Conservation (phyloP, 2,797 vertebrate genomes). For the Staurois parvus region DNA sequence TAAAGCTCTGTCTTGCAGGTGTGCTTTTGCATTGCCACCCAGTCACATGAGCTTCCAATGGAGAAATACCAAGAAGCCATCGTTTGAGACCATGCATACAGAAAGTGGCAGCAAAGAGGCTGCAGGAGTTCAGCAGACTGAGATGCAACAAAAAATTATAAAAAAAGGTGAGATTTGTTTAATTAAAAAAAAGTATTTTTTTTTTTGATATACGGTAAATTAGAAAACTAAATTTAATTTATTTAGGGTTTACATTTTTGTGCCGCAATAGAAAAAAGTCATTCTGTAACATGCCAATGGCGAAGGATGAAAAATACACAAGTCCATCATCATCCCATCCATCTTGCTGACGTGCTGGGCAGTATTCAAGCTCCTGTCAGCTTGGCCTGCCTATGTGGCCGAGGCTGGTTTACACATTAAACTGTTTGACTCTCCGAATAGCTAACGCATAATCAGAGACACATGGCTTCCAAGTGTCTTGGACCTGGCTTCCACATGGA, state of each 20-base stretch:
- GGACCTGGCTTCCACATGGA: slow-evolving; percentile 29
- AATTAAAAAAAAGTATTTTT: too few relatives aligned
- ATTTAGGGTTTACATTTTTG: not conserved
- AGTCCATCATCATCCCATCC: not conserved
- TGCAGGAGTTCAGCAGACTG: too few relatives aligned
- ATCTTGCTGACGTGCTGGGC: not conserved
- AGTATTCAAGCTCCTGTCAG: not conserved
- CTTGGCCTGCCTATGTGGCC: slow-evolving; percentile 41
- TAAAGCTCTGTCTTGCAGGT: too few relatives aligned
- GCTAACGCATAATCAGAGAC: slow-evolving; percentile 41
- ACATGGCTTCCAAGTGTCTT: slow-evolving; percentile 30
- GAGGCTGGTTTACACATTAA: slow-evolving; percentile 42
- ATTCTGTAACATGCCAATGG: not conserved
- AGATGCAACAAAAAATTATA: too few relatives aligned
- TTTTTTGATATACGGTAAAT: too few relatives aligned
- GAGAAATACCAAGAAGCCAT: too few relatives aligned
- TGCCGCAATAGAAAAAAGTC: too few relatives aligned
- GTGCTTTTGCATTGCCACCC: too few relatives aligned
- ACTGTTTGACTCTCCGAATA: slow-evolving; percentile 1
- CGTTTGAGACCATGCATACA: too few relatives aligned
- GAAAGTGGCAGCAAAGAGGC: too few relatives aligned
- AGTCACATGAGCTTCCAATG: too few relatives aligned
- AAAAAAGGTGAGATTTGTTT: too few relatives aligned
- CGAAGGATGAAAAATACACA: not conserved
- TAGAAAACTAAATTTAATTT: not conserved